Evolutionary conservation across 2,888 invertebrate species (phyloP).

Genomic region (Ectemnius cavifrons): DNA sequence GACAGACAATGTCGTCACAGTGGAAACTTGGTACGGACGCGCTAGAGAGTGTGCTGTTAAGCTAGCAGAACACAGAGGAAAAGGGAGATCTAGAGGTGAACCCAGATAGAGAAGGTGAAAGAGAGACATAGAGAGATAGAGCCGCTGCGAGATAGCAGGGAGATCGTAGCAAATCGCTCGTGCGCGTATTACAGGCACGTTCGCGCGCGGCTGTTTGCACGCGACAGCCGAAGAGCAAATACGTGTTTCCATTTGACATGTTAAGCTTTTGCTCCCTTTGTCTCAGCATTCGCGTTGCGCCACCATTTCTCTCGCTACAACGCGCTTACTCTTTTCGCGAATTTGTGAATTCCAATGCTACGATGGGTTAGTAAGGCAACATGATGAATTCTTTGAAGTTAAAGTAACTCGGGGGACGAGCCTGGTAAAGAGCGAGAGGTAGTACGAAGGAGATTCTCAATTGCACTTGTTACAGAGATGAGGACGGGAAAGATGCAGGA

Average conservation of each 20-base stretch:
- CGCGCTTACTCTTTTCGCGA: conserved; percentile 4
- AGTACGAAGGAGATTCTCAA: background rate
- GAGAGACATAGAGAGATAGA: conserved; percentile 8
- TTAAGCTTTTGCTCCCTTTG: conserved; percentile 56
- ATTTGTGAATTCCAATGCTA: too few relatives aligned
- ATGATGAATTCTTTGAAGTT: too few relatives aligned
- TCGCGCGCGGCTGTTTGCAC: conserved; percentile 59
- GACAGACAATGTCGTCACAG: background rate
- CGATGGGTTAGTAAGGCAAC: too few relatives aligned
- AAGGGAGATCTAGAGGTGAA: background rate
- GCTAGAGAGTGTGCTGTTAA: conserved; percentile 5
- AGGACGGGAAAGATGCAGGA: background rate
- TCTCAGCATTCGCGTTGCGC: conserved; percentile 21
- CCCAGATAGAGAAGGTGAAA: conserved; percentile 11
- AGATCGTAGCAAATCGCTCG: conserved; percentile 54
- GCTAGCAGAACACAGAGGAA: background rate
- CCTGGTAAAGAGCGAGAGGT: background rate
- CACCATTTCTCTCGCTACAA: conserved; percentile 27
- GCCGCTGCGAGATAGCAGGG: conserved; percentile 27
- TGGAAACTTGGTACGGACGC: background rate
- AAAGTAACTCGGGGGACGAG: too few relatives aligned
- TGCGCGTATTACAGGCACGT: conserved; percentile 51
- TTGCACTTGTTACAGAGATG: too few relatives aligned
- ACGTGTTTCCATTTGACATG: conserved; percentile 68
- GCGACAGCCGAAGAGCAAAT: conserved; percentile 69